These are phyloP conservation scores for Chaenogobius annularis DNA, from an alignment of 2,113 vertebrate genomes.

Conservation along the genomic window DNA sequence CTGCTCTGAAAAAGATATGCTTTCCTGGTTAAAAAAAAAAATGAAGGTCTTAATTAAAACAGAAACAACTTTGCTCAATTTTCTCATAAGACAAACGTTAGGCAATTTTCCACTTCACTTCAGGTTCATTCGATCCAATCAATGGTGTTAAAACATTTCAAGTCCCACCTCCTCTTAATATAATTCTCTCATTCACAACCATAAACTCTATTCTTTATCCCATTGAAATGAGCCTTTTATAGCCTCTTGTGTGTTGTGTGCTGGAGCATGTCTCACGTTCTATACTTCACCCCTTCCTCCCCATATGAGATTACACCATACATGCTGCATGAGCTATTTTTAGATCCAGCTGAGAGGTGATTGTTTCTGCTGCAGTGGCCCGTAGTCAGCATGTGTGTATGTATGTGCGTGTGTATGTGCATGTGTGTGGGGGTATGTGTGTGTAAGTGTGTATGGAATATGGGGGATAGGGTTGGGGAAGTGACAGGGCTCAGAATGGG, in stretches of 20 bases:
- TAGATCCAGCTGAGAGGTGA: conserved; percentile 28
- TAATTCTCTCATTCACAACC: background rate
- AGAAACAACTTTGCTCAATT: background rate
- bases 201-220: background rate
- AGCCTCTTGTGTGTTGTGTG: background rate
- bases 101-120: background rate
- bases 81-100: background rate
- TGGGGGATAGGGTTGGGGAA: conserved; percentile 58
- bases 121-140: background rate
- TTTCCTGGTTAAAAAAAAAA: too few species aligned
- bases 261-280: background rate
- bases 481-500: conserved; percentile 61
- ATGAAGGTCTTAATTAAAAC: too few species aligned
- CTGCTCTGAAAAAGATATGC: too few species aligned
- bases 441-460: background rate
- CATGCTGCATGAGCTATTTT: conserved; percentile 26
- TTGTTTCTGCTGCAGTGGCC: conserved; percentile 43
- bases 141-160: background rate
- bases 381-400: background rate
- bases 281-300: background rate
- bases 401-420: background rate
- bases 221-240: background rate
- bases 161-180: background rate
- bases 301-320: conserved; percentile 5
- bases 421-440: background rate